Base-by-base conservation (phyloP, 2,888 invertebrate species). In the Chrysopilus asiliformis region DNA sequence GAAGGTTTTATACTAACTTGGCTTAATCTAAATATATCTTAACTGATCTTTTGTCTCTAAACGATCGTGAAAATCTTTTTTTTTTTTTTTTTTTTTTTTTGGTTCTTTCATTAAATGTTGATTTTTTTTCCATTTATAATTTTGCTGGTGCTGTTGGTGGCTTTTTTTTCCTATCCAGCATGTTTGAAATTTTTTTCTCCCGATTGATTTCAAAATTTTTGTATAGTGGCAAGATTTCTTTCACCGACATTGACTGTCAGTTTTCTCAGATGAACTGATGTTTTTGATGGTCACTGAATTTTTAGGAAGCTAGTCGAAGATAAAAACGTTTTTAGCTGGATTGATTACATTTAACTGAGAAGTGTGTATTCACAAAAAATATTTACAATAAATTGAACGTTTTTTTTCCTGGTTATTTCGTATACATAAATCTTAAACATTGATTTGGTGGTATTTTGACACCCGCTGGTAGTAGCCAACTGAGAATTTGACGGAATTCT, bases 311-410 rank as follows among this genome's bases (percentile, higher is more conserved):
- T 40, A 34, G 34, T 22, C 22, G 10, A 22, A 10, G 25, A 34
- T 26, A 37, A 37, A 40, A 40, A 40, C 37, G 37, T 37, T 40
- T 40, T 34, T 37, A 37, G 37, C 33, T 36, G 28, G 28, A 13
- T n/a, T n/a, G n/a, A n/a, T n/a, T n/a, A n/a, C n/a, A n/a, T n/a
- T n/a, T n/a, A n/a, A n/a, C n/a, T n/a, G n/a, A n/a, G n/a, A n/a
- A n/a, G n/a, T n/a, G n/a, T n/a, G n/a, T n/a, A 16, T 25, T 39
- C 19, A 36, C 27, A 22, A 27, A 12, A 19, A 22, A 29, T 24
- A 24, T 30, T 22, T 22, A 15, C 4, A 15, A 8, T n/a, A 22
- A 32, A 32, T 20, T 22, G 15, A 10, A 32, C n/a, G 17, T 18
- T 31, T 18, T 10, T 31, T 5, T n/a, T 17, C 16, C 4, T 6